Base-by-base conservation (phyloP, 1,140 invertebrate species). In the Procambarus clarkii region DNA sequence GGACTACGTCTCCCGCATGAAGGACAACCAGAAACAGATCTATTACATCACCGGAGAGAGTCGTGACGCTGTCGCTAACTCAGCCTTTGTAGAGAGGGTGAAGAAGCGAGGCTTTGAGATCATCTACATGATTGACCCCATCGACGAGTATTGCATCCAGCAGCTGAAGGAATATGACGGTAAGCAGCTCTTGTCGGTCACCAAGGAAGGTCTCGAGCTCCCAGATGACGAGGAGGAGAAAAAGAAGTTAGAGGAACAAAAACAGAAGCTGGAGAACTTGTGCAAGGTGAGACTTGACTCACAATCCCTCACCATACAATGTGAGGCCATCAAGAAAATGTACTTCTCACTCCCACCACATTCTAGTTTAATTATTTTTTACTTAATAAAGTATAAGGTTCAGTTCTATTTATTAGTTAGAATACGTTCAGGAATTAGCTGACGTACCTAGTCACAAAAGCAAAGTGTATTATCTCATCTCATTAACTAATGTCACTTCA, bases 1-100 rank as follows among this genome's bases (percentile, higher is more conserved):
- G 94, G 99, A 99, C 50, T 99, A 99, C 94, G 98, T 99, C 9
- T 97, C 97, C 24, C 96, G 99, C 92, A 99, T 99, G 98, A 99
- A 99, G 96, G 97, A 98, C 93, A 99, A 97, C 95, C 99, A 99
- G 95, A 99, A 99, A 94, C 97, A 97, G 95, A 99, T 99, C 93
- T 99, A 99, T 95, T 99, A 97, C 96, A 99, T 99, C 94, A 99
- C 98, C 94, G 98, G 99, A 93, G 98, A 99, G 94, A 98, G 96
- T 95, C 97, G 97, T 93, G 99, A 99, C 82, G 97, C 97, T 94
- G 98, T 99, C n/a, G 96, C 97, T 93, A 98, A 98, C 95, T 99
- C 98, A 60, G 97, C 99, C 0, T 99, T 99, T 94, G 98, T 99
- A 91, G 99, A 99, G 95, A 95, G 98, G 88, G 98, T 99, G 0